Conservation (phyloP, 2,797 vertebrate genomes). For the Balearica regulorum region DNA sequence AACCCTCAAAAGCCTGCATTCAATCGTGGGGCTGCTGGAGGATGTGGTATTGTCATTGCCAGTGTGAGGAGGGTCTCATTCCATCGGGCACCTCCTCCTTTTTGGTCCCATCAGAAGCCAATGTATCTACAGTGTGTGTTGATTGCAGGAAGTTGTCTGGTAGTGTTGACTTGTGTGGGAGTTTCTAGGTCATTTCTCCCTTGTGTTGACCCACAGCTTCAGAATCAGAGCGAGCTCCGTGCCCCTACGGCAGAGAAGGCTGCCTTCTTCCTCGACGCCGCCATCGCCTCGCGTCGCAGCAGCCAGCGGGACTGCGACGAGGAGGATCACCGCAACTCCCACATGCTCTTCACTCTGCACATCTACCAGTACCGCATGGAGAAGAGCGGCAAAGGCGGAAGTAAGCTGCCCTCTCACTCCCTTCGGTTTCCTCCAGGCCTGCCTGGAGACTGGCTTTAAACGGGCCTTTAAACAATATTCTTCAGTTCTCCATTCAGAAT, state of each 20-base stretch:
- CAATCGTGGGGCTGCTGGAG: neutral
- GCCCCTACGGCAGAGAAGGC: constrained; percentile 92
- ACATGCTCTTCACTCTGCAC: constrained; percentile 97
- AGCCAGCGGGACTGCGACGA: constrained; percentile 83
- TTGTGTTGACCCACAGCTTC: constrained; percentile 77
- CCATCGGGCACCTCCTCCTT: neutral
- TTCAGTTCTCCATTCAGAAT: neutral
- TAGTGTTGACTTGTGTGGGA: neutral
- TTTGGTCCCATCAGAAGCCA: neutral
- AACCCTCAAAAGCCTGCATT: neutral
- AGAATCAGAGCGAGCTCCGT: constrained; percentile 91
- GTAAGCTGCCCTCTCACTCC: constrained; percentile 68
- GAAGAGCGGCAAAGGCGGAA: constrained; percentile 89
- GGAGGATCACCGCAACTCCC: constrained; percentile 87
- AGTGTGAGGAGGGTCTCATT: neutral
- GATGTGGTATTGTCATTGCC: neutral
- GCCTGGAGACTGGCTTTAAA: neutral
- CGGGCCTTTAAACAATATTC: neutral
- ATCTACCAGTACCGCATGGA: constrained; percentile 94
- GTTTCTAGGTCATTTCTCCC: neutral
- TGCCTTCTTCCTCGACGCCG: constrained; percentile 91
- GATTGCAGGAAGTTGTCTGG: neutral
- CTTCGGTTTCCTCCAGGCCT: neutral
- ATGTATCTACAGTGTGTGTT: fast-evolving
- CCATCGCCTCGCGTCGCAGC: constrained; percentile 86